phyloP scores from a whole-genome alignment of 2,888 invertebrate species.

The Colostygia pectinataria region DNA sequence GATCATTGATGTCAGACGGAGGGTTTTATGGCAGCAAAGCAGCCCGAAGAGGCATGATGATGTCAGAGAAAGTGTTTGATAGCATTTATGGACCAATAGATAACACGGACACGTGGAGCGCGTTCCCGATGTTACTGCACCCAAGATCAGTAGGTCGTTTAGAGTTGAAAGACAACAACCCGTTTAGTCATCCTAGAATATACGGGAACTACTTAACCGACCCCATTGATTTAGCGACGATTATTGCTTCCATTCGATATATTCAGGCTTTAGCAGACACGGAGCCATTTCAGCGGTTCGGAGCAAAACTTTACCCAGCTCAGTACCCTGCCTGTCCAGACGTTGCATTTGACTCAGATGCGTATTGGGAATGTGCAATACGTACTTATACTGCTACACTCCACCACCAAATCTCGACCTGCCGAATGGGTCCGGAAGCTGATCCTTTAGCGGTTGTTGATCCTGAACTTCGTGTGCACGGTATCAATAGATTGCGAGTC shows the following conservation, averaged over 20 bases:
- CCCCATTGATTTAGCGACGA: constrained; percentile 83
- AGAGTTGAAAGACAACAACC: constrained; percentile 84
- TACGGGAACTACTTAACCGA: constrained; percentile 87
- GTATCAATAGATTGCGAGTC: constrained; percentile 72
- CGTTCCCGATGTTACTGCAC: constrained; percentile 85
- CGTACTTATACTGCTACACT: constrained; percentile 84
- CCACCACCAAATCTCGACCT: constrained; percentile 86
- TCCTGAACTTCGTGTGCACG: constrained; percentile 78
- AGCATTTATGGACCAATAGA: constrained; percentile 69
- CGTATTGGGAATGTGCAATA: constrained; percentile 86
- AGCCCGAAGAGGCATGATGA: constrained; percentile 66
- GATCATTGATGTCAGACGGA: constrained; percentile 64
- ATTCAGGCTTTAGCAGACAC: constrained; percentile 73
- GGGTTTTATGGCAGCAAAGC: constrained; percentile 63
- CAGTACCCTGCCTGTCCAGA: constrained; percentile 84
- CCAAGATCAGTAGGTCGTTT: constrained; percentile 87
- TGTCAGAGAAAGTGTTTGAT: constrained; percentile 68
- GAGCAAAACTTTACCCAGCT: constrained; percentile 77
- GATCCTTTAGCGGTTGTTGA: constrained; percentile 86
- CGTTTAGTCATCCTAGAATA: constrained; percentile 85
- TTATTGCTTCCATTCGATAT: constrained; percentile 83
- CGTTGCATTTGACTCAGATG: constrained; percentile 76
- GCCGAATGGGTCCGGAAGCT: constrained; percentile 85
- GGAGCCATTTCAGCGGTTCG: constrained; percentile 75
- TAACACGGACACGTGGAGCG: constrained; percentile 76